phyloP scores from a whole-genome alignment of 2,888 invertebrate genomes.

The Scrobipalpa atriplicella region DNA sequence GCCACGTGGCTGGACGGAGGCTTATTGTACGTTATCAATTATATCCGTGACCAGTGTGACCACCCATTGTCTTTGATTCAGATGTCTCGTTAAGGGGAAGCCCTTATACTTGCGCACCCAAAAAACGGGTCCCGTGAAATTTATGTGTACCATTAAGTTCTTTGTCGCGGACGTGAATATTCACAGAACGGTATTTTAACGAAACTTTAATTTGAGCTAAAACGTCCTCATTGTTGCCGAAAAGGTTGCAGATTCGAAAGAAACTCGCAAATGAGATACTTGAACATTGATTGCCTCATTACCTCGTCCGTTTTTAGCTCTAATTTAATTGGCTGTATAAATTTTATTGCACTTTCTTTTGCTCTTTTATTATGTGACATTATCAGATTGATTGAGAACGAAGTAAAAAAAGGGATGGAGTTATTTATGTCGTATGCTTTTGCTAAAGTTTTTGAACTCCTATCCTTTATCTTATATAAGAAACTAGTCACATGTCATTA shows the following conservation, averaged over 20 bases:
- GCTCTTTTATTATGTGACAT: slow-evolving; percentile 42
- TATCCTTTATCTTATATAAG: too few relatives aligned
- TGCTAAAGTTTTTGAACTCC: too few relatives aligned
- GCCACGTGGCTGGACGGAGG: slow-evolving; percentile 35
- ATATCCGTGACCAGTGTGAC: slow-evolving; percentile 55
- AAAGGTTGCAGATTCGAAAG: slow-evolving; percentile 43
- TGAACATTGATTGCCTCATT: slow-evolving; percentile 65
- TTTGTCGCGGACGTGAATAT: slow-evolving; percentile 51
- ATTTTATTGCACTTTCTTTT: slow-evolving; percentile 57
- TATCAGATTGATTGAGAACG: slow-evolving; percentile 45
- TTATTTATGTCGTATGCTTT: slow-evolving; percentile 37
- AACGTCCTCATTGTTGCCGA: slow-evolving; percentile 56
- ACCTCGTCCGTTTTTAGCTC: slow-evolving; percentile 54
- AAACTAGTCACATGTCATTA: too few relatives aligned
- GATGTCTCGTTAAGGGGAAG: slow-evolving; percentile 65
- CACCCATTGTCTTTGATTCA: slow-evolving; percentile 72
- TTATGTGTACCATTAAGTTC: slow-evolving; percentile 68
- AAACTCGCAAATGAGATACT: slow-evolving; percentile 49
- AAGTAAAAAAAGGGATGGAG: slow-evolving; percentile 48
- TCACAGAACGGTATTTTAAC: slow-evolving; percentile 63
- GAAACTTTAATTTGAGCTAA: slow-evolving; percentile 68
- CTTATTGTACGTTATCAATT: slow-evolving; percentile 61
- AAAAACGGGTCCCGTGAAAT: slow-evolving; percentile 63
- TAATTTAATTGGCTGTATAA: slow-evolving; percentile 71
- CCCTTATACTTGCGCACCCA: slow-evolving; percentile 37